Conservation (phyloP, 2,113 vertebrate genomes). For the Tychaedon coryphoeus region DNA sequence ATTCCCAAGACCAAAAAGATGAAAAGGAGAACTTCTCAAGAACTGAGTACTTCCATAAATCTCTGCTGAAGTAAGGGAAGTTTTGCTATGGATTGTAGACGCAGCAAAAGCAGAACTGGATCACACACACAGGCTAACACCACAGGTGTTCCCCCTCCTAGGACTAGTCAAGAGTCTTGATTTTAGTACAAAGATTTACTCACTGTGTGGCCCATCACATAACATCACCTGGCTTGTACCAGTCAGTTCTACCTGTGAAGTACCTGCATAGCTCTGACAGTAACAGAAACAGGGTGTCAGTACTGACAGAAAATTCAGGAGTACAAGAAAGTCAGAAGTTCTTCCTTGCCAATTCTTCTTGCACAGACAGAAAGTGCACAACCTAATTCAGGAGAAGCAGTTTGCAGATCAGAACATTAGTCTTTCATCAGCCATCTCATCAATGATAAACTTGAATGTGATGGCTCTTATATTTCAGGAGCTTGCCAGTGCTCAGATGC, state of each 20-base stretch:
- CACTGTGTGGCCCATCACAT: neutral
- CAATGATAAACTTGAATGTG: neutral
- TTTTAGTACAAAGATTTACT: neutral
- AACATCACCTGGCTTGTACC: neutral
- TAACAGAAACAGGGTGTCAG: neutral
- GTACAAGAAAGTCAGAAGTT: neutral
- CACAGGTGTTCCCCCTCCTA: neutral
- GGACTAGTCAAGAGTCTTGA: neutral
- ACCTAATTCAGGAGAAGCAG: neutral
- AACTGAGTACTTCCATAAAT: neutral
- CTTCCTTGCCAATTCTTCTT: neutral
- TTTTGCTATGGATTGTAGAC: neutral
- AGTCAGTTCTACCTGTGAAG: neutral
- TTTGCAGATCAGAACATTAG: neutral
- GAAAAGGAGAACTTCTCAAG: neutral
- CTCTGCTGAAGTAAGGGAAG: neutral
- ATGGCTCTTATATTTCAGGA: neutral
- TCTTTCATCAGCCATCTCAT: neutral
- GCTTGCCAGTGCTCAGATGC: neutral
- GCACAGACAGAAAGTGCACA: neutral
- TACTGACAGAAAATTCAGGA: slow-evolving; percentile 1
- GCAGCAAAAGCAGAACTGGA: neutral
- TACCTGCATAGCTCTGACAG: neutral
- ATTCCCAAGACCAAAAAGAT: neutral
- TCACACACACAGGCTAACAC: neutral